Evolutionary conservation across 2,113 vertebrate genomes (phyloP).

Genomic region (Caloenas nicobarica): DNA sequence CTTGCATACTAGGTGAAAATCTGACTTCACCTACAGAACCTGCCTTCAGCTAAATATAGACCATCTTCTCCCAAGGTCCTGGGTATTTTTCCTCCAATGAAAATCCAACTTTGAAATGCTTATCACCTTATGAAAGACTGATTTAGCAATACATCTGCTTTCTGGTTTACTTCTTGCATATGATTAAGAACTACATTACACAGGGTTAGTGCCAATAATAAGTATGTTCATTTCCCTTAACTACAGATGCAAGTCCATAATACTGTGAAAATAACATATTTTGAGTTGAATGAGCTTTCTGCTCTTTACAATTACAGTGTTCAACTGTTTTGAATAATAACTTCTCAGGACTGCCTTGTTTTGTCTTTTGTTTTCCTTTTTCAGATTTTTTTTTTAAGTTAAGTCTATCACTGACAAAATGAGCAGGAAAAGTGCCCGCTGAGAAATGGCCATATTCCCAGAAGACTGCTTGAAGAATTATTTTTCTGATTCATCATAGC

Average conservation of each 20-base stretch:
- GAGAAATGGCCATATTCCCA: neutral
- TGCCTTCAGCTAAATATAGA: neutral
- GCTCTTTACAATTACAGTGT: neutral
- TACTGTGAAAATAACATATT: neutral
- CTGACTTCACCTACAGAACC: neutral
- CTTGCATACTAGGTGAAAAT: neutral
- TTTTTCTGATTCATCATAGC: slow-evolving; percentile 46
- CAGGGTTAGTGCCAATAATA: neutral
- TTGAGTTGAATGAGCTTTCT: neutral
- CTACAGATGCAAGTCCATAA: neutral
- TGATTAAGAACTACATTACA: neutral
- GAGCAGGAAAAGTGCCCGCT: neutral
- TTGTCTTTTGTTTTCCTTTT: neutral
- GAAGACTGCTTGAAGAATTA: slow-evolving; percentile 28
- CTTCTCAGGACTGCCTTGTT: neutral
- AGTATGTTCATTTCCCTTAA: neutral
- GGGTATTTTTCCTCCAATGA: neutral
- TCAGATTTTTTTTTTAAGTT: neutral
- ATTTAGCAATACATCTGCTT: neutral
- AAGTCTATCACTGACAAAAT: neutral
- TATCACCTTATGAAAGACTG: neutral
- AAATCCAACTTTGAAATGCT: neutral
- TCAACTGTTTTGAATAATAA: neutral
- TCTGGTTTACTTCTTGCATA: neutral
- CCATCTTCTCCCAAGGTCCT: accelerated